A percentile compares a stretch with the other conserved stretches of the same genome.
phyloP scores from a whole-genome alignment of 2,113 vertebrate species.

The Seriola quinqueradiata region DNA sequence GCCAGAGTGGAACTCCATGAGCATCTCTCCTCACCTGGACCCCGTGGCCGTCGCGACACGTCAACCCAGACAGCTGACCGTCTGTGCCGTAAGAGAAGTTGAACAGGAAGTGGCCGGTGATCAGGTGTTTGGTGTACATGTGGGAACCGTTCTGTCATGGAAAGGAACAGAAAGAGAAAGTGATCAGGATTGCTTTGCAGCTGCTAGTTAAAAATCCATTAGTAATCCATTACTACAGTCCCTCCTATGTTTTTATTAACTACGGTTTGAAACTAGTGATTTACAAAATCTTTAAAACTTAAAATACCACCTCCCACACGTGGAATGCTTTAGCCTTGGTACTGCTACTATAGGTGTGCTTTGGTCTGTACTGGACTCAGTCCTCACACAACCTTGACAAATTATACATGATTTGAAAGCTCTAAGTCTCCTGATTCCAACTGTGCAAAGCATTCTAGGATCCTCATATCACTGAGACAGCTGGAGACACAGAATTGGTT shows the following conservation, averaged over 20 bases:
- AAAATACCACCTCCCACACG: background rate
- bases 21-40: conserved; percentile 93
- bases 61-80: conserved; percentile 87
- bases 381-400: background rate
- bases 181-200: background rate
- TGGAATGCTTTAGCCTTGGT: background rate
- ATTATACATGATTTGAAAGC: background rate
- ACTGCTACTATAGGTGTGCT: background rate
- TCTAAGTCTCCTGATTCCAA: background rate
- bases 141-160: conserved; percentile 90
- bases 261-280: background rate
- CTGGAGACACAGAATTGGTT: background rate
- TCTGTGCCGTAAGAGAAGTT: conserved; percentile 94
- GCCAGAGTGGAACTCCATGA: conserved; percentile 92
- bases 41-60: conserved; percentile 86
- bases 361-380: background rate
- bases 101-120: conserved; percentile 94
- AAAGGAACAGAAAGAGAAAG: background rate
- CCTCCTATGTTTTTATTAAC: background rate
- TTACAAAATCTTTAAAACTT: background rate
- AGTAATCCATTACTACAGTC: background rate
- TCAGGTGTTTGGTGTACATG: conserved; percentile 94
- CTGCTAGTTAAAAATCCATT: no score
- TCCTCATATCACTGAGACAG: background rate
- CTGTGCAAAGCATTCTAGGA: background rate